These are phyloP conservation scores for Phyllostomus hastatus DNA, from an alignment of 2,113 vertebrate species.

Conservation along the genomic window DNA sequence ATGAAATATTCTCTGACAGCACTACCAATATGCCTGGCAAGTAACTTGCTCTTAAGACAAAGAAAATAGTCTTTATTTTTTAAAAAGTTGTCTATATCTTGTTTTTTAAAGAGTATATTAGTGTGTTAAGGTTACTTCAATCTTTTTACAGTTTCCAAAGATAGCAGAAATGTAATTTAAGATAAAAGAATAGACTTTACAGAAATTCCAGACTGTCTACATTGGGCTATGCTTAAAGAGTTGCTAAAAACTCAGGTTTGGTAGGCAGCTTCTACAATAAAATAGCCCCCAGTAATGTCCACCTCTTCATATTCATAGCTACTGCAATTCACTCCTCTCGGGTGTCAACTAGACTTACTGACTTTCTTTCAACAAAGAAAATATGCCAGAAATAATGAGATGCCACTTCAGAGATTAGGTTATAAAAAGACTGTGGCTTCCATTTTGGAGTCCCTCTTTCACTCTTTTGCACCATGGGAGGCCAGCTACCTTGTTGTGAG, in stretches of 20 bases:
- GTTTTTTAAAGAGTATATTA: neutral
- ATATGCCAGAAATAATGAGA: neutral
- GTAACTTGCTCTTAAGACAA: neutral
- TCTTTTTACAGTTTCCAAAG: neutral
- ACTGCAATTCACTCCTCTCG: neutral
- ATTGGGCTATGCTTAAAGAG: neutral
- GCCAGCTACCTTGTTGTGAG: neutral
- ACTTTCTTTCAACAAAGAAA: slow-evolving; percentile 1
- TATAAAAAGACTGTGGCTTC: neutral
- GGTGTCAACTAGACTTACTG: neutral
- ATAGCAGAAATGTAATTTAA: neutral
- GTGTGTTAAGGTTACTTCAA: neutral
- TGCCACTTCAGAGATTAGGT: neutral
- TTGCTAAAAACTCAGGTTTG: neutral
- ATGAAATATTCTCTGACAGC: neutral
- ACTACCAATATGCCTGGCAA: neutral
- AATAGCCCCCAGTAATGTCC: neutral
- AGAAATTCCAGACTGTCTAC: neutral
- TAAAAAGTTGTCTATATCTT: too few species aligned
- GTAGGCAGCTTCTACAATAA: neutral
- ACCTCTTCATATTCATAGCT: neutral
- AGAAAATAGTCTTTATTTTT: neutral
- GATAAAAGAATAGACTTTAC: neutral
- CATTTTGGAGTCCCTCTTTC: neutral
- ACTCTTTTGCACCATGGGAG: neutral